Evolutionary conservation across 2,113 vertebrate genomes (phyloP), one percentile per base, ranked within the genome.

Genomic region (Tenebrosternarchus preto): DNA sequence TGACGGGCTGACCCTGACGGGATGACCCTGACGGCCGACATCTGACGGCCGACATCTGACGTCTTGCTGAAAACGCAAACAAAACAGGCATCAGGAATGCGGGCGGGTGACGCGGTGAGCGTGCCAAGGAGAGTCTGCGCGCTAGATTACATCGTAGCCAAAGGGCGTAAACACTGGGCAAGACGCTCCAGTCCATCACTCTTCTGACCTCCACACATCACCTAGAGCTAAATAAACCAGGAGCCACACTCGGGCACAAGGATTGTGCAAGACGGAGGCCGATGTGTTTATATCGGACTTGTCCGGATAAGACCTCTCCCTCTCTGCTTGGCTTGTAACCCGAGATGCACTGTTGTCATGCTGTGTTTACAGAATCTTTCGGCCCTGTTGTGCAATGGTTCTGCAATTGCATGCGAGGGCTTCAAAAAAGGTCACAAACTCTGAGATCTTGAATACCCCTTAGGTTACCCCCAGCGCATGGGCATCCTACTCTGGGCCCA

Each of bases 271-370:
- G 64, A 33, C 5, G 27, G 0, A 27, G 74, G 33, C 46, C 68
- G 31, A 77, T 73, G 61, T 80, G 43, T 77, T 69, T 76, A 77
- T 55, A 63, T 61, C 24, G 6, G 11, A 70, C 43, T 36, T 64
- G 71, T 69, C 73, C 75, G 46, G 74, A 82, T 77, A 67, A 81
- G 79, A 85, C 82, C 70, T 76, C 66, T 66, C 83, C 75, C 79
- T 72, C 43, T 83, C 80, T 81, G 12, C 83, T 69, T 33, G 59
- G 74, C 67, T 77, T 68, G 87, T 79, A 90, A 91, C 86, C 67
- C 11, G 83, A 89, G 88, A 83, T 78, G 64, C 59, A 87, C 73
- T 81, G 78, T 74, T 88, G 80, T 79, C 74, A 75, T 86, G 86
- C 87, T 80, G 71, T 80, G 76, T 82, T 83, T 85, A 82, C 60